Evolutionary conservation across 2,888 invertebrate genomes (phyloP).

Genomic region (Andrena minutula): DNA sequence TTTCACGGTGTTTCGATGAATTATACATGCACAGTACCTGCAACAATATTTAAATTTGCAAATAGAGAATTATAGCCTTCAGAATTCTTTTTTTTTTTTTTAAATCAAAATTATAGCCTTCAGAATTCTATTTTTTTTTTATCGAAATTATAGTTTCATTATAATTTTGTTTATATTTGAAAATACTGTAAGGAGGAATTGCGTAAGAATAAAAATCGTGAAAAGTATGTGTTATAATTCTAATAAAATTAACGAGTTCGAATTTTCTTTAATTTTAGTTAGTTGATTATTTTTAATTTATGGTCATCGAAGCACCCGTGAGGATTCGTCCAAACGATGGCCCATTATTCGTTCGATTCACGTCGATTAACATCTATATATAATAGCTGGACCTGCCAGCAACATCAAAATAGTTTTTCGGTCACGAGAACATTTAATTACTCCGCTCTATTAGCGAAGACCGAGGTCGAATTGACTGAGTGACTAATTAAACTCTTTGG

Average conservation of each 20-base stretch:
- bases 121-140: neutral
- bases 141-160: too few species aligned
- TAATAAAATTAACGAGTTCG: neutral
- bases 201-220: neutral
- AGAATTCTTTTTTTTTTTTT: neutral
- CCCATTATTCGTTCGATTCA: constrained; percentile 24
- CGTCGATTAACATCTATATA: constrained; percentile 44
- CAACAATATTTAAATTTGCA: neutral
- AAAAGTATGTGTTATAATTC: neutral
- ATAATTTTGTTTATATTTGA: too few species aligned
- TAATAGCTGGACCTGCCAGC: constrained; percentile 68
- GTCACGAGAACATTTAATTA: constrained; percentile 30
- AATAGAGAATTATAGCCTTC: neutral
- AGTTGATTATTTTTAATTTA: neutral
- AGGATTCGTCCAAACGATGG: constrained; percentile 21
- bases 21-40: neutral
- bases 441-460: constrained; percentile 19
- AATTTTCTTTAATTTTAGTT: neutral
- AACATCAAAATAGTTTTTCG: constrained; percentile 48
- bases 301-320: constrained; percentile 20
- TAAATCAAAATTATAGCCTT: neutral
- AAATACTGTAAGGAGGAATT: too few species aligned
- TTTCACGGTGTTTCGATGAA: constrained; percentile 24
- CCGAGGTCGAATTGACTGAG: constrained; percentile 34
- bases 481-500: constrained; percentile 39